These are phyloP conservation scores for Amphiprion ocellaris DNA, from an alignment of 2,113 vertebrate species.

Conservation along the genomic window DNA sequence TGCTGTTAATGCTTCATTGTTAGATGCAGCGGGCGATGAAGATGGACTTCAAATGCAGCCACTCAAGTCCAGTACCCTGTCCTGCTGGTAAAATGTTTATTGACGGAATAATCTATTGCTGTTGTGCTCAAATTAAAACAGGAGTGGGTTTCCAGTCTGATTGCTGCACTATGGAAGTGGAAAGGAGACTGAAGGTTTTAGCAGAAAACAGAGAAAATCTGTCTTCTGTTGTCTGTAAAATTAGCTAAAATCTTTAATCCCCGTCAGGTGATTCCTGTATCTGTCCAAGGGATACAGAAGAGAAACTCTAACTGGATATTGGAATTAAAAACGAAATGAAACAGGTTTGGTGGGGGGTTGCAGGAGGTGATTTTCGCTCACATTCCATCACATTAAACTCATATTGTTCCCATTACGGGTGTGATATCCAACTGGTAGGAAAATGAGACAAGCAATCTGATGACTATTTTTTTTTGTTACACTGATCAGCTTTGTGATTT, in stretches of 20 bases:
- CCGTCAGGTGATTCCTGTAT: constrained; percentile 27
- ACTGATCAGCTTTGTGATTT: background rate
- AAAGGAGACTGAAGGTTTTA: constrained; percentile 13
- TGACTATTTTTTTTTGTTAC: constrained; percentile 15
- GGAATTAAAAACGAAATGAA: constrained; percentile 34
- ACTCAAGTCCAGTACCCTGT: constrained; percentile 42
- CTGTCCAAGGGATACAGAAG: constrained; percentile 19
- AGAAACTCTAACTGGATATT: constrained; percentile 3
- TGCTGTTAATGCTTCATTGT: constrained; percentile 44
- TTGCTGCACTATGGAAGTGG: constrained; percentile 3
- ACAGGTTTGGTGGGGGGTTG: background rate
- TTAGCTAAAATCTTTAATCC: constrained; percentile 49
- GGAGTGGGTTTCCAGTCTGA: constrained; percentile 15
- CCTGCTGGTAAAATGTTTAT: constrained; percentile 47
- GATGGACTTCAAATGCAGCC: constrained; percentile 34
- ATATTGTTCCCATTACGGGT: background rate
- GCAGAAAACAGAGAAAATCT: constrained; percentile 21
- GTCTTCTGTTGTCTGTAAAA: constrained; percentile 53
- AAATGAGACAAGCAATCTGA: background rate
- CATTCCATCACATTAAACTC: constrained; percentile 22
- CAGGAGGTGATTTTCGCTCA: constrained; percentile 39
- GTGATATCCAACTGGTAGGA: background rate
- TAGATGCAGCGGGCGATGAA: constrained; percentile 12
- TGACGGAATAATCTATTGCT: constrained; percentile 33
- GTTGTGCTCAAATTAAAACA: background rate